Conservation (phyloP, 2,113 vertebrate genomes). For the Canis aureus region DNA sequence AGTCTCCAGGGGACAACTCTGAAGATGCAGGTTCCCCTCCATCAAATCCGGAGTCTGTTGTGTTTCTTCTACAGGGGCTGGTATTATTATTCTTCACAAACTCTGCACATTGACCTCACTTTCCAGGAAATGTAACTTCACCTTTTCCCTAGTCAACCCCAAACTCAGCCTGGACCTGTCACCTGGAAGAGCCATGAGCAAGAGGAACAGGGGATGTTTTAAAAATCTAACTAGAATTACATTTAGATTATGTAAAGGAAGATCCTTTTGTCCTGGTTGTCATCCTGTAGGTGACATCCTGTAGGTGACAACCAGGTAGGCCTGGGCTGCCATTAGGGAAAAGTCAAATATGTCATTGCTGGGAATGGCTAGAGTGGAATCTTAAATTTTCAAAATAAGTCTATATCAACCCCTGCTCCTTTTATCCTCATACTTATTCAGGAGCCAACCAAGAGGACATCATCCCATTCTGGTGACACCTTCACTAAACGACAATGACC, state of each 20-base stretch:
- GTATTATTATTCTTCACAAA: not conserved
- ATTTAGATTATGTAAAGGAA: not conserved
- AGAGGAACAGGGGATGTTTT: not conserved
- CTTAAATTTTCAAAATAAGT: not conserved
- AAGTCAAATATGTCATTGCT: not conserved
- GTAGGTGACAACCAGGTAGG: not conserved
- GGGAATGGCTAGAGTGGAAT: not conserved
- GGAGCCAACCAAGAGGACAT: not conserved
- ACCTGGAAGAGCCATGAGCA: not conserved
- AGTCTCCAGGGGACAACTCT: not conserved
- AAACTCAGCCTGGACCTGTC: not conserved
- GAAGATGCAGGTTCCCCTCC: accelerated
- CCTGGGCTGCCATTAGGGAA: not conserved
- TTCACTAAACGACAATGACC: not conserved
- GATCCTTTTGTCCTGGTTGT: not conserved
- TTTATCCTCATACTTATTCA: not conserved
- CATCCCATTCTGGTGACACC: not conserved
- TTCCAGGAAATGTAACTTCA: not conserved
- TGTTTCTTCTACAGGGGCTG: not conserved
- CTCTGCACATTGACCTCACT: not conserved
- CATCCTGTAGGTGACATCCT: not conserved
- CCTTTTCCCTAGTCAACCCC: not conserved
- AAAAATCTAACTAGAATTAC: not conserved
- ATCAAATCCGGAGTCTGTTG: accelerated
- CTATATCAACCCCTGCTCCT: not conserved